Conservation (phyloP, 2,888 invertebrate genomes). For the Drosophila algonquin region DNA sequence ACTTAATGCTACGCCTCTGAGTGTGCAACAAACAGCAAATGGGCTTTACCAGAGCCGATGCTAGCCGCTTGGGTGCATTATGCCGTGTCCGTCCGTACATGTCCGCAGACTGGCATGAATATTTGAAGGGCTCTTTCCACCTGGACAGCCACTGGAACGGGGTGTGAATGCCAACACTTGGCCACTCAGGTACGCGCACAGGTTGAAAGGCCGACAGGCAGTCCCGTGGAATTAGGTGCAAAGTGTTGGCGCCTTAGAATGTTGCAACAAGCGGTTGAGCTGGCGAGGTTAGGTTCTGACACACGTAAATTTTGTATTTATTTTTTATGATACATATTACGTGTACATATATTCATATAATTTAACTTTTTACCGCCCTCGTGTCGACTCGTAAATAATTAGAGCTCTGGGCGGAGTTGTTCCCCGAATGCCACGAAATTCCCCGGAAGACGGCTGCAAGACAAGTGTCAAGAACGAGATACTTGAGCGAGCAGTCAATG, state of each 20-base stretch:
- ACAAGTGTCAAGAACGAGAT: constrained; percentile 29
- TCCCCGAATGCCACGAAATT: not conserved
- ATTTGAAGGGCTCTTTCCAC: constrained; percentile 46
- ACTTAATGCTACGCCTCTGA: not conserved
- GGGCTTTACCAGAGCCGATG: not conserved
- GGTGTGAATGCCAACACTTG: constrained; percentile 7
- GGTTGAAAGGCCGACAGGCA: constrained; percentile 20
- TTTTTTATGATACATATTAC: constrained; percentile 67
- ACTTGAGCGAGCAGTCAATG: constrained; percentile 32
- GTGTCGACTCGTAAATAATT: constrained; percentile 71
- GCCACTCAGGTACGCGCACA: constrained; percentile 15
- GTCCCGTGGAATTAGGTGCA: constrained; percentile 64
- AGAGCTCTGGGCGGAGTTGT: constrained; percentile 42
- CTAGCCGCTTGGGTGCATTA: not conserved
- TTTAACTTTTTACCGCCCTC: constrained; percentile 35
- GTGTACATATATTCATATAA: constrained; percentile 25
- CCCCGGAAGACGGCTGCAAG: constrained; percentile 1
- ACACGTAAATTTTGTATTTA: constrained; percentile 67
- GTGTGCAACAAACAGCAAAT: not conserved
- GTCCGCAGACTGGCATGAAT: constrained; percentile 41
- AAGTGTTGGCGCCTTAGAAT: constrained; percentile 58
- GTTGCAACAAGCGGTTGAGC: constrained; percentile 14
- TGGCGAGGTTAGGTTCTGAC: constrained; percentile 52
- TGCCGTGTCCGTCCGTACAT: not conserved
- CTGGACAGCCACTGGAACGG: not conserved